Conservation (phyloP, 2,113 vertebrate species). For the Prolemur simus region DNA sequence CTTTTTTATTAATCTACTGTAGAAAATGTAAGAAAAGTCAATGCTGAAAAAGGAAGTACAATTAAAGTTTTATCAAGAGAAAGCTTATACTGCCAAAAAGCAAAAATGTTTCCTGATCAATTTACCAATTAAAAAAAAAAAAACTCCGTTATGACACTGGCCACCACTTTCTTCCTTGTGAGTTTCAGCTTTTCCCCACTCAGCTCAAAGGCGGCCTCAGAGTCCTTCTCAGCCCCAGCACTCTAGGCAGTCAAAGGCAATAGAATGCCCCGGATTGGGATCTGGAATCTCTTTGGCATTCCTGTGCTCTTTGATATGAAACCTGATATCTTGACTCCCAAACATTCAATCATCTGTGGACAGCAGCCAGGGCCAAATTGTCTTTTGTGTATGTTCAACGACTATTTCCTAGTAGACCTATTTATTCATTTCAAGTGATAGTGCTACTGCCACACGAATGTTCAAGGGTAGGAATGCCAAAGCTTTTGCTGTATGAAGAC, state of each 20-base stretch:
- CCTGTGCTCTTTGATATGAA: neutral
- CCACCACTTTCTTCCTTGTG: neutral
- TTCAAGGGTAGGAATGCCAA: neutral
- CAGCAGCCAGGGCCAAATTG: neutral
- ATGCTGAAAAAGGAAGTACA: neutral
- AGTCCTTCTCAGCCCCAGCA: neutral
- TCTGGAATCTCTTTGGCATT: neutral
- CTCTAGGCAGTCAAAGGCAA: neutral
- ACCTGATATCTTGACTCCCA: neutral
- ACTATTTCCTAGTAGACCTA: neutral
- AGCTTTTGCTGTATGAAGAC: neutral
- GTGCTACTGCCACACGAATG: no score
- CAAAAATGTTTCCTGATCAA: neutral
- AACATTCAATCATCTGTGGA: neutral
- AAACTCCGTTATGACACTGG: neutral
- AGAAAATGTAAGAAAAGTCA: constrained; percentile 10
- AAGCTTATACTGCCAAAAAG: neutral
- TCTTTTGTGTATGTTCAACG: neutral
- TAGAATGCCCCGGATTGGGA: neutral
- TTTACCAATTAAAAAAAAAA: neutral
- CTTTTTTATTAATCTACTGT: neutral
- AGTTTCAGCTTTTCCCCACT: neutral
- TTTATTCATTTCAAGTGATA: neutral
- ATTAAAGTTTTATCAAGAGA: neutral
- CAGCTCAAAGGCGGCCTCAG: neutral